Conservation (phyloP, 2,113 vertebrate species). For the Lepus europaeus region DNA sequence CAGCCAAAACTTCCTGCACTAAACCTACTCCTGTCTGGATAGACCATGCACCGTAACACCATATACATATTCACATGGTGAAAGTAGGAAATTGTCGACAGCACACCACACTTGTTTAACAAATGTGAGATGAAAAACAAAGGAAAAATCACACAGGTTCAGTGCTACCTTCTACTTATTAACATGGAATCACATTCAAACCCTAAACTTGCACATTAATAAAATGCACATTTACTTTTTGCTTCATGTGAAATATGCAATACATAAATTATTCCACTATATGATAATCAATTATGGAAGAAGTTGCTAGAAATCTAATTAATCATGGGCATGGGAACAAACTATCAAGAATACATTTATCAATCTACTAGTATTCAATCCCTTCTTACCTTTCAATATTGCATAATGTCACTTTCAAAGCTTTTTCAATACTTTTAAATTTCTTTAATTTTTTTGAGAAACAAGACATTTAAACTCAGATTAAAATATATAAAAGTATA, state of each 20-base stretch:
- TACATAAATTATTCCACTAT: neutral
- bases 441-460: conserved; percentile 35
- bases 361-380: neutral
- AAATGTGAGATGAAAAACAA: neutral
- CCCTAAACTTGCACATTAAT: neutral
- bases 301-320: conserved; percentile 11
- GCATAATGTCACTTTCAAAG: conserved; percentile 39
- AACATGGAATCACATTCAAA: neutral
- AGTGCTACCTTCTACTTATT: neutral
- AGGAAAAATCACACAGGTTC: neutral
- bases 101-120: neutral
- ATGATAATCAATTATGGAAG: neutral
- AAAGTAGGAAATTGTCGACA: neutral
- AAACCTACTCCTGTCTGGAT: conserved; percentile 7
- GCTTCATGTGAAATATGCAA: neutral
- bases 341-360: conserved; percentile 32
- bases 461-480: neutral
- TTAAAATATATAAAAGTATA: conserved; percentile 12
- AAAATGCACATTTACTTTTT: neutral
- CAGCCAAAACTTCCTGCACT: neutral
- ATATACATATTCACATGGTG: neutral
- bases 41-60: neutral
- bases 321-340: neutral
- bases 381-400: neutral
- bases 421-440: conserved; percentile 1